These are phyloP conservation scores for Watersipora subatra DNA, from an alignment of 1,140 invertebrate species.

Conservation along the genomic window DNA sequence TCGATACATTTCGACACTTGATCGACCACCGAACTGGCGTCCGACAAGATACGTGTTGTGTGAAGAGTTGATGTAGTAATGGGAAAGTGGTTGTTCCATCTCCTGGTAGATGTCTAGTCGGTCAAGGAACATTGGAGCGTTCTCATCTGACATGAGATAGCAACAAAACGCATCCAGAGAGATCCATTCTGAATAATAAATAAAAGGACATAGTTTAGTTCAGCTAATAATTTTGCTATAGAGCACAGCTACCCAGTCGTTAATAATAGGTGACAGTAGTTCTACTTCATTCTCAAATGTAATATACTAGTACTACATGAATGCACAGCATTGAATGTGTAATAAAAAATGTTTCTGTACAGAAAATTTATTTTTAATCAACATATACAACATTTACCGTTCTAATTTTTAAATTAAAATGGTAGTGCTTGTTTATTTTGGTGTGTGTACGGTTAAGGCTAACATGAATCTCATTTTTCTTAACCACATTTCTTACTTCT, in stretches of 20 bases:
- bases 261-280: too few relatives aligned
- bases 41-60: conserved; percentile 97
- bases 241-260: not conserved
- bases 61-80: conserved; percentile 98
- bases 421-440: too few relatives aligned
- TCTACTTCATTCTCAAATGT: too few relatives aligned
- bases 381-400: too few relatives aligned
- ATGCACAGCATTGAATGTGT: too few relatives aligned
- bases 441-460: too few relatives aligned
- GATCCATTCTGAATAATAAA: conserved; percentile 49
- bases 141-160: conserved; percentile 98
- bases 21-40: conserved; percentile 86
- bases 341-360: too few relatives aligned
- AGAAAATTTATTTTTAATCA: too few relatives aligned
- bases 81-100: conserved; percentile 92
- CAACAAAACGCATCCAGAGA: conserved; percentile 88
- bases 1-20: conserved; percentile 91
- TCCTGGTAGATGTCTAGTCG: conserved; percentile 89
- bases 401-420: too few relatives aligned
- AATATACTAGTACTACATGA: too few relatives aligned
- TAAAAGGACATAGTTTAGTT: not conserved
- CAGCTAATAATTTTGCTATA: not conserved
- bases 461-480: too few relatives aligned
- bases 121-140: conserved; percentile 94
- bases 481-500: too few relatives aligned